A percentile compares a stretch with the other conserved stretches of the same genome.
Evolutionary conservation across 2,113 vertebrate genomes (phyloP).

Genomic region (Erythrolamprus reginae): DNA sequence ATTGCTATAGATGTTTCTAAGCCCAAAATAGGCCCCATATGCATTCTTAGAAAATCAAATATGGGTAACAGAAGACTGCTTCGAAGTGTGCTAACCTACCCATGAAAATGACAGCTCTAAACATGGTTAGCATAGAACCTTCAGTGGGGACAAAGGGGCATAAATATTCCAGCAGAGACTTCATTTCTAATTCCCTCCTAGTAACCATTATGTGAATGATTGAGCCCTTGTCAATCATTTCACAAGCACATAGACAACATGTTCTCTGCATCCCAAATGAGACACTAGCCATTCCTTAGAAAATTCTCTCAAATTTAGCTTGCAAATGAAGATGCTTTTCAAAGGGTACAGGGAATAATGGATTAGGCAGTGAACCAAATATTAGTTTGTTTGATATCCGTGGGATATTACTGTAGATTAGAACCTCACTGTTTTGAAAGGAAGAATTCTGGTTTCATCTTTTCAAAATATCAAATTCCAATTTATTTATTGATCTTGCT

Average conservation of each 20-base stretch:
- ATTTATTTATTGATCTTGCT: too few relatives aligned
- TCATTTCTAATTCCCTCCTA: not conserved
- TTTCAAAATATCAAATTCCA: too few relatives aligned
- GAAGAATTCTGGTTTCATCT: too few relatives aligned
- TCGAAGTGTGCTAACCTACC: not conserved
- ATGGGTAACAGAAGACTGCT: not conserved
- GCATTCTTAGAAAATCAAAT: not conserved
- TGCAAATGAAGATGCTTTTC: not conserved
- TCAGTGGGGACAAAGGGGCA: not conserved
- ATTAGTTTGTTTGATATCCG: not conserved
- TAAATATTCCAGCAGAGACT: not conserved
- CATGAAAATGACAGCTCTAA: not conserved
- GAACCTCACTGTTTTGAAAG: not conserved
- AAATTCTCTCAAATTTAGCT: not conserved
- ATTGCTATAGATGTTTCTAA: not conserved
- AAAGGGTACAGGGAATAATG: not conserved
- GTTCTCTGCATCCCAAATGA: not conserved
- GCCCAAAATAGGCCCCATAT: not conserved
- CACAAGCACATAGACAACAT: not conserved
- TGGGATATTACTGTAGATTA: not conserved
- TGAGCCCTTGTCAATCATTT: not conserved
- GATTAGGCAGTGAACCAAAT: not conserved
- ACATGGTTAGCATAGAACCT: not conserved
- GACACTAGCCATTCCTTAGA: not conserved
- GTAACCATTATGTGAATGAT: not conserved